Conservation (phyloP, 2,888 invertebrate species). For the Homarus gammarus region DNA sequence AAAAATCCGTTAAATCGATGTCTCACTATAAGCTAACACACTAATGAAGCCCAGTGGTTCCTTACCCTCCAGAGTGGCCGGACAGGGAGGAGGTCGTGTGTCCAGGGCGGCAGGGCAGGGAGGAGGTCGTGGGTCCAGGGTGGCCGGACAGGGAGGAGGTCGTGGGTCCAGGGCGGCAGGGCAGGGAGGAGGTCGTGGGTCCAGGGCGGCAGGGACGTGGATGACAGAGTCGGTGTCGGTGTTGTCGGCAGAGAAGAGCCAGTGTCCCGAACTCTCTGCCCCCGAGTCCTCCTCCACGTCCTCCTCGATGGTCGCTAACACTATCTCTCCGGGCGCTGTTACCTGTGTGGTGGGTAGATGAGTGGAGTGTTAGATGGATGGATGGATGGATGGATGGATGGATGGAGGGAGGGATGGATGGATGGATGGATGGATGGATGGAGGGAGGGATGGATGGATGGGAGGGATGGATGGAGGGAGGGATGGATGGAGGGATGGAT, state of each 20-base stretch:
- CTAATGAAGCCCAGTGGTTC: no score
- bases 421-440: no score
- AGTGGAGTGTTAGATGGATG: no score
- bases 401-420: no score
- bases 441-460: no score
- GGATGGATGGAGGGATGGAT: no score
- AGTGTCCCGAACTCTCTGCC: slow-evolving; percentile 66
- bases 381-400: no score
- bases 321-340: slow-evolving; percentile 46
- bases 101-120: neutral
- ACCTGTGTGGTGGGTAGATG: no score
- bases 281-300: slow-evolving; percentile 63
- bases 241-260: slow-evolving; percentile 70
- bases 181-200: neutral
- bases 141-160: neutral
- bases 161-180: neutral
- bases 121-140: neutral
- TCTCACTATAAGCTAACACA: no score
- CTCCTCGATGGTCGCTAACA: slow-evolving; percentile 60
- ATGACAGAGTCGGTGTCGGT: slow-evolving; percentile 68
- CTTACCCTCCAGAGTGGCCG: neutral
- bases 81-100: neutral
- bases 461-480: no score
- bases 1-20: no score
- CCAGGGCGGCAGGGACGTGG: slow-evolving; percentile 53